Percentiles rank a stretch among this genome's conserved stretches.
Evolutionary conservation across 2,888 invertebrate species (phyloP).

Genomic region (Pandemis cinnamomeana): DNA sequence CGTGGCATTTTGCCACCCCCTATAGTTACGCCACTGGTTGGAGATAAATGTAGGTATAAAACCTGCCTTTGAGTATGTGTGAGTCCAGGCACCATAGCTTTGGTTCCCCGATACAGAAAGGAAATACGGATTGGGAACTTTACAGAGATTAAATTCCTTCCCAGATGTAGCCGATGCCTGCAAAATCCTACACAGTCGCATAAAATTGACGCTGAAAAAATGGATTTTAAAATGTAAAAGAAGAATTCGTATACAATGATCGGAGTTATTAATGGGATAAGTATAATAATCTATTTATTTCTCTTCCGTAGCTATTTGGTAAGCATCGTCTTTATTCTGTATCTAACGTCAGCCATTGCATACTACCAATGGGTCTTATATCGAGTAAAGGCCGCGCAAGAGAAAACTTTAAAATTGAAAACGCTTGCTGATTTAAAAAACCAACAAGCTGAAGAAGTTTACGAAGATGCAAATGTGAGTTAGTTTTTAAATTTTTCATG

Average conservation of each 20-base stretch:
- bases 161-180: conserved; percentile 1
- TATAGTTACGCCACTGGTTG: too few relatives aligned
- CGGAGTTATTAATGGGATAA: neutral
- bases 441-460: neutral
- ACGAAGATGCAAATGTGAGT: neutral
- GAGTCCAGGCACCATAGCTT: too few relatives aligned
- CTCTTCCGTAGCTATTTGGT: conserved; percentile 9
- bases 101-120: conserved; percentile 85
- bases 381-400: neutral
- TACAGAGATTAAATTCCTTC: neutral
- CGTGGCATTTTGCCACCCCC: too few relatives aligned
- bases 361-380: conserved; percentile 1
- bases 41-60: too few relatives aligned
- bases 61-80: too few relatives aligned
- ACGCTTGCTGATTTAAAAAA: neutral
- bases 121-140: conserved; percentile 71
- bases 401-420: neutral
- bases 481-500: neutral
- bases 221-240: conserved; percentile 3
- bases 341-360: neutral
- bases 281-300: neutral
- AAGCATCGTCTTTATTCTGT: conserved; percentile 3
- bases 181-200: neutral
- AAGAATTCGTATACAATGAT: neutral
- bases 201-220: neutral